Evolutionary conservation across 1,140 invertebrate genomes (phyloP).

Genomic region (Papilio helenus): DNA sequence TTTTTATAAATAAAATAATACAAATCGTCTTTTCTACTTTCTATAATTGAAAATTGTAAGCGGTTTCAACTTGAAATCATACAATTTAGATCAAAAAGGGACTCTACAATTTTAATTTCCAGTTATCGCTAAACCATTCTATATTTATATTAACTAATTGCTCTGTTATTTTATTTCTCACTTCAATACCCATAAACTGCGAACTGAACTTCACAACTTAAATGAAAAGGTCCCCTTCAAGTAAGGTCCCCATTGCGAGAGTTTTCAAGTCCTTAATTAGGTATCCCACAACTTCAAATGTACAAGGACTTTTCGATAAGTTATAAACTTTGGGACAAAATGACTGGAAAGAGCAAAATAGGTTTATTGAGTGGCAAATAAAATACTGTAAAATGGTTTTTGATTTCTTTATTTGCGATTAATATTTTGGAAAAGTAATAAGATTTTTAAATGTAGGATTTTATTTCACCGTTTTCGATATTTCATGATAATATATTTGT

Average conservation of each 20-base stretch:
- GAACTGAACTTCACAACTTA: constrained; percentile 10
- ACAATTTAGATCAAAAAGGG: background rate
- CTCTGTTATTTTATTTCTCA: constrained; percentile 9
- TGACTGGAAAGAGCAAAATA: background rate
- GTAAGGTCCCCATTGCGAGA: constrained; percentile 13
- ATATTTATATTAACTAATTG: constrained; percentile 3
- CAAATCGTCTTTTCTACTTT: background rate
- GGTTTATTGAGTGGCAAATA: background rate
- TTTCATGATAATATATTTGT: background rate
- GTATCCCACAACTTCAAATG: constrained; percentile 23
- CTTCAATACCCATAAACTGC: constrained; percentile 12
- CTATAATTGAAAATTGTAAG: background rate
- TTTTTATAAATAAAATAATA: background rate
- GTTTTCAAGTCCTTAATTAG: constrained; percentile 27
- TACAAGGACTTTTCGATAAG: constrained; percentile 28
- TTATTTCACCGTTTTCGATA: background rate
- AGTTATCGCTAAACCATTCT: background rate
- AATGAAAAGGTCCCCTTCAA: constrained; percentile 18
- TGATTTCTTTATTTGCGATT: background rate
- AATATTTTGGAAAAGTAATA: too few relatives aligned
- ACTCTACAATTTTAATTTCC: background rate
- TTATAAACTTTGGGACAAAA: constrained; percentile 9
- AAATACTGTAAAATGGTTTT: background rate
- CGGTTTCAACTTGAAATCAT: background rate
- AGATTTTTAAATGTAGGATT: too few relatives aligned